Percentiles rank a stretch among this genome's conserved stretches.
Evolutionary conservation across 2,888 invertebrate genomes (phyloP).

Genomic region (Gymnoscelis rufifasciata): DNA sequence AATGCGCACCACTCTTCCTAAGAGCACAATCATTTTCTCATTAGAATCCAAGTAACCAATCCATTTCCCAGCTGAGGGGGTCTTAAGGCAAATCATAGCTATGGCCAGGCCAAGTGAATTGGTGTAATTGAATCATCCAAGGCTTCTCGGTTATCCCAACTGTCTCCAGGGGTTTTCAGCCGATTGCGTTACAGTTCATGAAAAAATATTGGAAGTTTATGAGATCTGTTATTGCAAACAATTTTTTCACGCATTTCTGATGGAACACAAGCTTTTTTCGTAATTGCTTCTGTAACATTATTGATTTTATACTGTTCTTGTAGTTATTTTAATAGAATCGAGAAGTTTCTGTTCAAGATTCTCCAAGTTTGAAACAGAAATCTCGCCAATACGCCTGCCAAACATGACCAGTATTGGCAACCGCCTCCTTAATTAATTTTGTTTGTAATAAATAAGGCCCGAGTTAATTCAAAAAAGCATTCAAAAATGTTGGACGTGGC

Average conservation of each 20-base stretch:
- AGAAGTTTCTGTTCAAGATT: no score
- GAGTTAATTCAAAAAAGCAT: no score
- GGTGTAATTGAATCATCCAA: slow-evolving; percentile 36
- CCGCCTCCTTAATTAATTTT: no score
- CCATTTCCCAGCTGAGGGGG: slow-evolving; percentile 24
- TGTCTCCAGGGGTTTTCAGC: slow-evolving; percentile 15
- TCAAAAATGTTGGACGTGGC: no score
- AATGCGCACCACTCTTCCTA: background rate
- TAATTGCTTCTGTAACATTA: no score
- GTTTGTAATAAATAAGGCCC: no score
- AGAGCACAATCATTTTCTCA: slow-evolving; percentile 17
- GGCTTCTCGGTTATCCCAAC: slow-evolving; percentile 24
- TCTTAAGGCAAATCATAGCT: slow-evolving; percentile 29
- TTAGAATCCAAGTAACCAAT: slow-evolving; percentile 20
- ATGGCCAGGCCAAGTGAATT: slow-evolving; percentile 22
- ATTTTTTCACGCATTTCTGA: background rate
- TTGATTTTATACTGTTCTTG: no score
- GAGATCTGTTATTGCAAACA: slow-evolving; percentile 16
- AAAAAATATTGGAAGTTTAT: slow-evolving; percentile 31
- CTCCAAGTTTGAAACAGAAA: no score
- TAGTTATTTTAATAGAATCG: no score
- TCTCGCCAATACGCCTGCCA: no score
- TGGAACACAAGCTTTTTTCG: background rate
- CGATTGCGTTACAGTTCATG: slow-evolving; percentile 29
- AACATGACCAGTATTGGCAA: no score